A percentile compares a stretch with the other conserved stretches of the same genome.
phyloP scores from a whole-genome alignment of 2,888 invertebrate genomes.

The Notocelia uddmanniana region DNA sequence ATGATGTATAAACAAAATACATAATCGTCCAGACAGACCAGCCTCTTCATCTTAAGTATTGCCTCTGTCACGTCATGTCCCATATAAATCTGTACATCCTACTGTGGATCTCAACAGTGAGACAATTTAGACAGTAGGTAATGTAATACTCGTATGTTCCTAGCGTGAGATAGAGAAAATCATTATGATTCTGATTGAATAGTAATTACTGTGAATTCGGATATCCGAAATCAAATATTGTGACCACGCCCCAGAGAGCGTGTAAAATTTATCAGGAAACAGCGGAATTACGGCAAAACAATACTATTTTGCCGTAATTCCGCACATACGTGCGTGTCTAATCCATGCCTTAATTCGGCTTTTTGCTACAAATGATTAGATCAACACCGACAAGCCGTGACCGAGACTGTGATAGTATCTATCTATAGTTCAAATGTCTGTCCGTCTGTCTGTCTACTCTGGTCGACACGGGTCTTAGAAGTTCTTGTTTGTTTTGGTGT shows the following conservation, averaged over 20 bases:
- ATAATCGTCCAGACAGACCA: too few relatives aligned
- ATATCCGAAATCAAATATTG: background rate
- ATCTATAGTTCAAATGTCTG: slow-evolving; percentile 5
- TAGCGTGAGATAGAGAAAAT: background rate
- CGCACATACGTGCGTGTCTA: slow-evolving; percentile 27
- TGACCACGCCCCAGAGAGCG: slow-evolving; percentile 1
- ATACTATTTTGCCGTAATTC: too few relatives aligned
- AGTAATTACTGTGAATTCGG: too few relatives aligned
- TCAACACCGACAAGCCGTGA: slow-evolving; percentile 30
- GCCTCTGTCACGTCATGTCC: background rate
- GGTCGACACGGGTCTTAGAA: background rate
- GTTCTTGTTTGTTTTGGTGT: background rate
- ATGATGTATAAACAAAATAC: background rate
- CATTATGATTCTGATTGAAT: background rate
- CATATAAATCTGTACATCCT: too few relatives aligned
- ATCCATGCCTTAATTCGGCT: slow-evolving; percentile 17
- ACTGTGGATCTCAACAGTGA: too few relatives aligned
- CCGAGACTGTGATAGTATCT: slow-evolving; percentile 29
- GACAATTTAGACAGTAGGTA: background rate
- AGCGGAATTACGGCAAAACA: slow-evolving; percentile 17
- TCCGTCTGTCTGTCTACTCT: slow-evolving; percentile 15
- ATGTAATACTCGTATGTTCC: background rate
- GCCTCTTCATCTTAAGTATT: too few relatives aligned
- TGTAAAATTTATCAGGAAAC: slow-evolving; percentile 14
- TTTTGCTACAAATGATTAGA: slow-evolving; percentile 36